phyloP scores from a whole-genome alignment of 2,888 invertebrate genomes.

The Ectobius pallidus region DNA sequence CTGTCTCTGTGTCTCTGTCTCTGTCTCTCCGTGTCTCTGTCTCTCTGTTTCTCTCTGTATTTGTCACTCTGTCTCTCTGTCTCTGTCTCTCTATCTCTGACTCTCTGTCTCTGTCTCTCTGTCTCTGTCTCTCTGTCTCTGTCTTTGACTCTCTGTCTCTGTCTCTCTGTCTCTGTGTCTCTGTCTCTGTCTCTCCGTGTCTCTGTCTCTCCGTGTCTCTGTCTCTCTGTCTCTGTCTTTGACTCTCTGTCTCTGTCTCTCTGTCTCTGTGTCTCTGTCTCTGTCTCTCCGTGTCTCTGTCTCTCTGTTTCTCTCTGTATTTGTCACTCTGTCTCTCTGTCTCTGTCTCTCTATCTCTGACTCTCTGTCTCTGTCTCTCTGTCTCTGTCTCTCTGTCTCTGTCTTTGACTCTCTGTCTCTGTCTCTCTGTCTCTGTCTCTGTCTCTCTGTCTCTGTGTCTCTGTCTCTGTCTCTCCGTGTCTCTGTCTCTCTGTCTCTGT shows the following conservation, averaged over 20 bases:
- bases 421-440: too few species aligned
- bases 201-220: constrained; percentile 22
- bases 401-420: constrained; percentile 17
- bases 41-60: constrained; percentile 7
- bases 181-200: constrained; percentile 26
- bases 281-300: too few species aligned
- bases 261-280: constrained; percentile 35
- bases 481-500: too few species aligned
- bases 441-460: too few species aligned
- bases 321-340: too few species aligned
- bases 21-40: neutral
- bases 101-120: constrained; percentile 9
- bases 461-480: too few species aligned
- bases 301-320: too few species aligned
- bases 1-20: neutral
- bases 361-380: too few species aligned
- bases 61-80: neutral
- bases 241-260: constrained; percentile 34
- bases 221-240: constrained; percentile 24
- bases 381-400: constrained; percentile 36
- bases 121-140: constrained; percentile 1
- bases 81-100: constrained; percentile 1
- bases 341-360: too few species aligned
- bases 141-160: neutral
- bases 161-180: constrained; percentile 28